Evolutionary conservation across 2,113 vertebrate species (phyloP), one percentile per base, ranked within the genome.

Genomic region (Zingel zingel): DNA sequence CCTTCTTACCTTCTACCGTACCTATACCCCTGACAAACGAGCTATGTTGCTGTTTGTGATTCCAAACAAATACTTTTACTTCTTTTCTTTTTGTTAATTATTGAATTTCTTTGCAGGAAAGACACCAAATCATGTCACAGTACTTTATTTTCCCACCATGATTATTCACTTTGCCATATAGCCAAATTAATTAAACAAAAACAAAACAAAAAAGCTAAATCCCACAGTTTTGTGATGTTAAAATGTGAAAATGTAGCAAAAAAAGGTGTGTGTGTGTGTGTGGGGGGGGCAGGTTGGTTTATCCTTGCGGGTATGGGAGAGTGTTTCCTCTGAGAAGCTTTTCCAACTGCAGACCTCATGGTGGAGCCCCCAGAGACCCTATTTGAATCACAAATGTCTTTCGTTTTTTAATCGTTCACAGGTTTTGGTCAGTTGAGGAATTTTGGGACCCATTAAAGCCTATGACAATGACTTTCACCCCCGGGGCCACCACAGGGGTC

Each of bases 381-480:
- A 94, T 94, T 94, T 94, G 92, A 95, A 94, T 94, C 87, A 94
- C 94, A 95, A 94, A 93, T 89, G 85, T 89, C 86, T 90, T 86
- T 93, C 66, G 65, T 75, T 92, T 90, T 86, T 85, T 81, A 89
- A 85, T 92, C 84, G 69, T 87, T 93, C 88, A 82, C 87, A 93
- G 88, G 89, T 93, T 93, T 92, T 85, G 89, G 92, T 93, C 92
- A 92, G 88, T 90, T 81, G 64, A 88, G 90, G 88, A 95, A 92
- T 94, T 92, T 85, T 85, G 80, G 84, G 85, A 90, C 66, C 89
- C 82, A 86, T 92, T 91, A 89, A 93, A 88, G 63, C 83, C 27
- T 33, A 50, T 89, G 93, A 94, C 93, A 94, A 94, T 93, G 92
- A 94, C 92, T 92, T 92, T 92, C 91, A 90, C 87, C 87, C 89